phyloP scores from a whole-genome alignment of 2,113 vertebrate species.

The Orcinus orca region DNA sequence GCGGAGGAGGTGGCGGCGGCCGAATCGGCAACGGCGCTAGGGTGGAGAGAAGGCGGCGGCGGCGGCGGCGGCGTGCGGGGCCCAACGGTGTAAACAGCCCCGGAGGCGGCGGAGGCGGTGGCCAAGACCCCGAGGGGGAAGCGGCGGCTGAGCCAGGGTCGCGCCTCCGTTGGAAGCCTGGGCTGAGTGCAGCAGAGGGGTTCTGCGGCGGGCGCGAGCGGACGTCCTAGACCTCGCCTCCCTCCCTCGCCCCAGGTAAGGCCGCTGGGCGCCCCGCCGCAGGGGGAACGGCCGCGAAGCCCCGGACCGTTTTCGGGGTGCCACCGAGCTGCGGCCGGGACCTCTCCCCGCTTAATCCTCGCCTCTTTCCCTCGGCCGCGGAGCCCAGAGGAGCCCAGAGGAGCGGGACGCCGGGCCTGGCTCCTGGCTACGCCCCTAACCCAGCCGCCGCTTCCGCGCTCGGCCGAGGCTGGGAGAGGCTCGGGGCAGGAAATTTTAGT shows the following conservation, averaged over 20 bases:
- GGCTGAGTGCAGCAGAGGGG: slow-evolving; percentile 20
- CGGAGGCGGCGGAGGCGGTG: slow-evolving; percentile 55
- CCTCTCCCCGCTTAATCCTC: too few relatives aligned
- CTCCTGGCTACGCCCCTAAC: too few relatives aligned
- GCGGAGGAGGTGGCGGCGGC: slow-evolving; percentile 77
- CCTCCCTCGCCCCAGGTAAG: slow-evolving; percentile 64
- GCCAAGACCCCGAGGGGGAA: slow-evolving; percentile 33
- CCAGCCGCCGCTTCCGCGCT: too few relatives aligned
- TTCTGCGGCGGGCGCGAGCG: slow-evolving; percentile 38
- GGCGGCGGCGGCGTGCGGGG: slow-evolving; percentile 72
- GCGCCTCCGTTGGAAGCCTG: slow-evolving; percentile 40
- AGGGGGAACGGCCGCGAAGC: background rate
- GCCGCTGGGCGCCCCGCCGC: slow-evolving; percentile 18
- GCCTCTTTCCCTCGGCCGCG: too few relatives aligned
- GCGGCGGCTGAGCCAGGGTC: background rate
- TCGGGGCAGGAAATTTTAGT: too few relatives aligned
- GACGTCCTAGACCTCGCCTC: slow-evolving; percentile 55
- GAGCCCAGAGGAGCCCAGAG: too few relatives aligned
- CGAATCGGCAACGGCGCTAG: slow-evolving; percentile 66
- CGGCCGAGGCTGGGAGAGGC: too few relatives aligned
- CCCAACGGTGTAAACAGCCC: slow-evolving; percentile 72
- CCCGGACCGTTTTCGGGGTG: background rate
- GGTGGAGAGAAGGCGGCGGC: slow-evolving; percentile 75
- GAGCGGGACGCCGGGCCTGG: too few relatives aligned
- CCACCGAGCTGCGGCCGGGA: too few relatives aligned